Percentiles rank a stretch among this genome's conserved stretches.
Evolutionary conservation across 2,888 invertebrate species (phyloP).

Genomic region (Agriotes lineatus): DNA sequence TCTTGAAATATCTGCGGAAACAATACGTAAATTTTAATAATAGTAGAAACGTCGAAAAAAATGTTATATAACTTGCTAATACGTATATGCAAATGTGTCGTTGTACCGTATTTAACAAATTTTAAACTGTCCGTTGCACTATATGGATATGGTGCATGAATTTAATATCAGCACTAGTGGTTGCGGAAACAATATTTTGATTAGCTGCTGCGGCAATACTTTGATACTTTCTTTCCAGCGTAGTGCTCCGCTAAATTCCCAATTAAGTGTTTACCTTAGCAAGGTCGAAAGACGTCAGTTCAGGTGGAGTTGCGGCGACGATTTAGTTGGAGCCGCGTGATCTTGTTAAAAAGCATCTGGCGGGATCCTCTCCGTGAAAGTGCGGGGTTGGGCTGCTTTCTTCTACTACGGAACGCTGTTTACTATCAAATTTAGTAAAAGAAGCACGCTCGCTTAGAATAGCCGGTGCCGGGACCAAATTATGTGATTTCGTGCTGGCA

Average conservation of each 20-base stretch:
- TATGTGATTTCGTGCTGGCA: no score
- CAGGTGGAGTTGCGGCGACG: constrained; percentile 39
- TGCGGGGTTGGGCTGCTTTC: constrained; percentile 30
- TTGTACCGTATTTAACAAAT: background rate
- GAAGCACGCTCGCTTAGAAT: background rate
- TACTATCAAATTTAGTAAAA: constrained; percentile 1
- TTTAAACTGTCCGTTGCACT: background rate
- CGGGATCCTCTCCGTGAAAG: constrained; percentile 36
- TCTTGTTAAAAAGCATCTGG: constrained; percentile 31
- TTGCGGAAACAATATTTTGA: constrained; percentile 13
- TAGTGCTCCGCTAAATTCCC: constrained; percentile 34
- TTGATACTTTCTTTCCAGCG: constrained; percentile 30
- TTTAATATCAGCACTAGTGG: background rate
- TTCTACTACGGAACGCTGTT: constrained; percentile 12
- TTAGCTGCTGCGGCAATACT: background rate
- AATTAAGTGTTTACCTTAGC: constrained; percentile 47
- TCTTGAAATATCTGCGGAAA: background rate
- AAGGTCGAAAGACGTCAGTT: constrained; percentile 47
- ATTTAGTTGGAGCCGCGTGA: constrained; percentile 44
- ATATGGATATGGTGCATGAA: background rate
- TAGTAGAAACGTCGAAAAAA: background rate
- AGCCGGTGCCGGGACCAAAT: background rate
- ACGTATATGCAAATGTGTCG: background rate
- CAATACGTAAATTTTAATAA: background rate
- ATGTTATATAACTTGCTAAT: constrained; percentile 3